A percentile compares a stretch with the other conserved stretches of the same genome.
Evolutionary conservation across 53 echinoderm and acorn worm genomes (phyloP).

Genomic region (Luidia sarsii): DNA sequence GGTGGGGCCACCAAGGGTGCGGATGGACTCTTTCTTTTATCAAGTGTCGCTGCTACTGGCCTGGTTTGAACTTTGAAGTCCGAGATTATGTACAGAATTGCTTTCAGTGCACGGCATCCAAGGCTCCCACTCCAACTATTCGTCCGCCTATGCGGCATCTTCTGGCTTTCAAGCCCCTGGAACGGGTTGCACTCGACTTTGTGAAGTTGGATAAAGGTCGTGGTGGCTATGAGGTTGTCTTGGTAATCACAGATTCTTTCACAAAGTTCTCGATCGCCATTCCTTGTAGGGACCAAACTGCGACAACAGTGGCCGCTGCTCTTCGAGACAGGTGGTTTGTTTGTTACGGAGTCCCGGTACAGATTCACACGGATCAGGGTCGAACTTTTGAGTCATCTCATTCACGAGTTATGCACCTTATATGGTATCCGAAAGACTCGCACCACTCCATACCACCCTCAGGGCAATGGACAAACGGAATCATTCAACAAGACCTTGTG

Average conservation of each 20-base stretch:
- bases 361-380: constrained; percentile 23
- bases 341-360: constrained; percentile 14
- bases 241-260: constrained; percentile 24
- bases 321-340: constrained; percentile 31
- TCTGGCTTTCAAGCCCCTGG: not conserved
- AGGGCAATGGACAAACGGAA: constrained; percentile 66
- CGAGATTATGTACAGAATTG: not conserved
- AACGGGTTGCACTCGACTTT: not conserved
- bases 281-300: constrained; percentile 38
- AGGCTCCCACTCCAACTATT: constrained; percentile 3
- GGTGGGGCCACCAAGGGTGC: constrained; percentile 37
- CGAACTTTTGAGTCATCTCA: constrained; percentile 3
- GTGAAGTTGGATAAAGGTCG: not conserved
- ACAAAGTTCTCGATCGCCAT: constrained; percentile 35
- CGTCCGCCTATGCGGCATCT: constrained; percentile 13
- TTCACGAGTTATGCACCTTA: not conserved
- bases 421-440: constrained; percentile 44
- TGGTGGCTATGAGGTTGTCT: constrained; percentile 3
- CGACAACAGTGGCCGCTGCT: not conserved
- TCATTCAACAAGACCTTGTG: constrained; percentile 60
- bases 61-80: constrained; percentile 3
- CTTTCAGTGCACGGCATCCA: not conserved
- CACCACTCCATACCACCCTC: constrained; percentile 44
- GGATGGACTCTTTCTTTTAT: not conserved
- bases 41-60: constrained; percentile 32